Conservation (phyloP, 1,140 invertebrate species). For the Pristionchus pacificus region DNA sequence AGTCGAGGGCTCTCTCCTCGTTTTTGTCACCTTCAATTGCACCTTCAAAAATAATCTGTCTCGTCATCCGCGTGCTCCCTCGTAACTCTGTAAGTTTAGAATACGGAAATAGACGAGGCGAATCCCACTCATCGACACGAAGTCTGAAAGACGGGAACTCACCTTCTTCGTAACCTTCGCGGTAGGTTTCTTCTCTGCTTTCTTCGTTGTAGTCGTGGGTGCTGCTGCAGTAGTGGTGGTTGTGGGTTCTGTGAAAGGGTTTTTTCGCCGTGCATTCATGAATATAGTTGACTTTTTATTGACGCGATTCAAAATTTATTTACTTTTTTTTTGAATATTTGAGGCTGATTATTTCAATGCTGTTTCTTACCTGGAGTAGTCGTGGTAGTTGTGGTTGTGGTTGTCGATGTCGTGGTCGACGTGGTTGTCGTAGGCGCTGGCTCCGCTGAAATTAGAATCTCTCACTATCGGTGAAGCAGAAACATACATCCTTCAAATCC, state of each 20-base stretch:
- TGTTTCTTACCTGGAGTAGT: no score
- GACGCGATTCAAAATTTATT: no score
- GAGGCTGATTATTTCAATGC: no score
- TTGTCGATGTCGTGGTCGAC: neutral
- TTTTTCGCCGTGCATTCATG: no score
- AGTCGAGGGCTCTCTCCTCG: constrained; percentile 5
- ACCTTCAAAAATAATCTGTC: constrained; percentile 2
- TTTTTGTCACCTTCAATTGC: constrained; percentile 13
- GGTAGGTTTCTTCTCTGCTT: neutral
- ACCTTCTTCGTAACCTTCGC: constrained; percentile 19
- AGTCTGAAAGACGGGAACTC: constrained; percentile 11
- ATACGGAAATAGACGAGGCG: no score
- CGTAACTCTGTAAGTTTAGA: no score
- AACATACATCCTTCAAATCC: no score
- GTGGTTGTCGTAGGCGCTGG: neutral
- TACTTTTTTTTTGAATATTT: no score
- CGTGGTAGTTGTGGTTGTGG: constrained; percentile 9
- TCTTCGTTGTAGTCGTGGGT: constrained; percentile 5
- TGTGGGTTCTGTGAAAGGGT: constrained; percentile 7
- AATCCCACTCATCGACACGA: constrained; percentile 9
- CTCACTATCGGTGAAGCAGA: no score
- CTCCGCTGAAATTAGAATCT: no score
- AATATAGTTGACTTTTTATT: no score
- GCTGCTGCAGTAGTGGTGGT: neutral
- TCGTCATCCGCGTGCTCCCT: constrained; percentile 10